Percentiles rank a stretch among this genome's conserved stretches.
Conservation (phyloP, 2,888 invertebrate species). For the Coecobrya sp. region DNA sequence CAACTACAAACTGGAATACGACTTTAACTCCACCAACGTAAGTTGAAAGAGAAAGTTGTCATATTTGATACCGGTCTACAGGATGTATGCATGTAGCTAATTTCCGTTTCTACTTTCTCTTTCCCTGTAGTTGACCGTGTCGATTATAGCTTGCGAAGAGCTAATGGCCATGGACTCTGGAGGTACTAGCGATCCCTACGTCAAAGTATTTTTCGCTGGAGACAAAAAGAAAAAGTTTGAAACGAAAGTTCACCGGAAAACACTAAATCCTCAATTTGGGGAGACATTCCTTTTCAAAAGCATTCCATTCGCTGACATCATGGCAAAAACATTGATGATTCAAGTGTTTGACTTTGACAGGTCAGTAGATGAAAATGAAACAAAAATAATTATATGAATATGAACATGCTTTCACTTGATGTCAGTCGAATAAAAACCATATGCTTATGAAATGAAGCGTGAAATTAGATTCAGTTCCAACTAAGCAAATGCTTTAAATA, state of each 20-base stretch:
- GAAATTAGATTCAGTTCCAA: background rate
- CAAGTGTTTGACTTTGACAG: constrained; percentile 86
- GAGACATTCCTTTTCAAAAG: constrained; percentile 86
- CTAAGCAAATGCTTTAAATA: background rate
- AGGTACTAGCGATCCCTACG: constrained; percentile 86
- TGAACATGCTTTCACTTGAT: too few species aligned
- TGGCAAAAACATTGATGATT: constrained; percentile 86
- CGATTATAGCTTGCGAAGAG: constrained; percentile 85
- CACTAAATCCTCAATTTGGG: constrained; percentile 84
- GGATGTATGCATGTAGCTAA: background rate
- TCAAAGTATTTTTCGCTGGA: constrained; percentile 85
- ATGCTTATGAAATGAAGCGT: constrained; percentile 2
- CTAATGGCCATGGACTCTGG: constrained; percentile 86
- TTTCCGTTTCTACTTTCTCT: constrained; percentile 8
- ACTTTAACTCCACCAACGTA: constrained; percentile 86
- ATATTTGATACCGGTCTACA: too few species aligned
- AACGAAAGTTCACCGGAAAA: constrained; percentile 86
- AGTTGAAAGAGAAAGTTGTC: constrained; percentile 30
- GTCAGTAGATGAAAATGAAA: constrained; percentile 57
- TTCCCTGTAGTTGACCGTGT: constrained; percentile 84
- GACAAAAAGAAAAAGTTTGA: constrained; percentile 86
- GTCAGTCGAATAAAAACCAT: background rate
- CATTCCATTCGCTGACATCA: constrained; percentile 86
- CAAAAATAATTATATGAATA: background rate
- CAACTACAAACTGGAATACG: constrained; percentile 86